Conservation (phyloP, 37 sponge, comb jelly and placozoan species). For the Cliona cf. orientalis region DNA sequence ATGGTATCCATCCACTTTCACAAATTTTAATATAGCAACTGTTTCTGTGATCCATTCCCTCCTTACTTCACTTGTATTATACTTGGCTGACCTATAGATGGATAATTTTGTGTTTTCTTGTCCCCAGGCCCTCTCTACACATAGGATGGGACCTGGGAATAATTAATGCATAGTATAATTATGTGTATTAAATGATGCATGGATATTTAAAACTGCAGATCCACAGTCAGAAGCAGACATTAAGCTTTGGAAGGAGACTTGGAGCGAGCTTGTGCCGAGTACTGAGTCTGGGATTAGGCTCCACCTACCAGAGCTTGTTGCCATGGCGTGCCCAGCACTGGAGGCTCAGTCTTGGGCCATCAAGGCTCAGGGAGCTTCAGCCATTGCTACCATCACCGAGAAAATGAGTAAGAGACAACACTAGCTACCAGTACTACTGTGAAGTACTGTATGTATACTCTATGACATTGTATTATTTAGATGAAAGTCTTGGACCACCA, state of each 20-base stretch:
- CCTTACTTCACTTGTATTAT: not conserved
- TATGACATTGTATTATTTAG: conserved; percentile 13
- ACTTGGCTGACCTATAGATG: not conserved
- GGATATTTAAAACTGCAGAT: conserved; percentile 4
- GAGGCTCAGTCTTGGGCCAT: conserved; percentile 61
- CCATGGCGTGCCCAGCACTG: conserved; percentile 32
- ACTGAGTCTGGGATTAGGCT: conserved; percentile 53
- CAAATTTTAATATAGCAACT: not conserved
- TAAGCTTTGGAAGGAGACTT: conserved; percentile 66
- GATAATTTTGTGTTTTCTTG: not conserved
- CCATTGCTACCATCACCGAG: conserved; percentile 73
- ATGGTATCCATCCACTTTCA: conserved; percentile 1
- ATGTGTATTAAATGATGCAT: not conserved
- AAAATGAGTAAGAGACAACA: conserved; percentile 54
- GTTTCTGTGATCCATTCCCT: not conserved
- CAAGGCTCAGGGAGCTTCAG: conserved; percentile 72
- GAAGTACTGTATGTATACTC: not conserved
- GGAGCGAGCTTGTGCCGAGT: conserved; percentile 64
- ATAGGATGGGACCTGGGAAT: not conserved
- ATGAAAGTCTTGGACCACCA: conserved; percentile 38
- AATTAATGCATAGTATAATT: not conserved
- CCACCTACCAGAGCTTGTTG: conserved; percentile 57
- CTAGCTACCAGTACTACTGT: not conserved
- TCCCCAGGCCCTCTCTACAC: too few relatives aligned
- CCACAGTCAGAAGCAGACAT: conserved; percentile 17